Conservation (phyloP, 2,888 invertebrate genomes). For the Arge pagana region DNA sequence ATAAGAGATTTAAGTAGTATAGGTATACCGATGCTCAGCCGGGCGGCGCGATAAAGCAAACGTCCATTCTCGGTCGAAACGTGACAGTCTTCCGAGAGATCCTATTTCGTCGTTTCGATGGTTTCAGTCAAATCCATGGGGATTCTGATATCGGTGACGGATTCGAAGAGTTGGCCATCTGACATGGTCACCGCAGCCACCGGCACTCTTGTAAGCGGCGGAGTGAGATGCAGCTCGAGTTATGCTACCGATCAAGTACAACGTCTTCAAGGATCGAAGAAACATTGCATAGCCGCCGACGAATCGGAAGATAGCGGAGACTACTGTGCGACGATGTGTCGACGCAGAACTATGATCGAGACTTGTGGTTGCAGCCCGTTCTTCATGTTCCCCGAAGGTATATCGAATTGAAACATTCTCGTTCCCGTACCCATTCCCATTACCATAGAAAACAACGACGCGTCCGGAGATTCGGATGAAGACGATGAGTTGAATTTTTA, state of each 20-base stretch:
- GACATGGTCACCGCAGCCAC: constrained; percentile 36
- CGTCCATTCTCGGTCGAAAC: too few species aligned
- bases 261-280: constrained; percentile 31
- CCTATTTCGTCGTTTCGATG: not conserved
- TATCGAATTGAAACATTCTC: constrained; percentile 27
- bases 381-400: constrained; percentile 38
- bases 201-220: constrained; percentile 37
- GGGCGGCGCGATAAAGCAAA: too few species aligned
- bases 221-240: constrained; percentile 40
- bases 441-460: too few species aligned
- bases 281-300: constrained; percentile 39
- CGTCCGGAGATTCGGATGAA: too few species aligned
- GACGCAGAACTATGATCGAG: constrained; percentile 36
- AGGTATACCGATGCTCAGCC: too few species aligned
- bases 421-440: too few species aligned
- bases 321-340: constrained; percentile 45
- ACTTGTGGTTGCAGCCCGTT: constrained; percentile 48
- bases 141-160: constrained; percentile 37
- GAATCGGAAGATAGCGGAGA: constrained; percentile 35
- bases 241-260: constrained; percentile 37
- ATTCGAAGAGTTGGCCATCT: constrained; percentile 40
- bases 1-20: too few species aligned
- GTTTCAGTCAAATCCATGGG: constrained; percentile 27
- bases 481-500: not conserved
- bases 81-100: too few species aligned